A percentile compares a stretch with the other conserved stretches of the same genome.
phyloP scores from a whole-genome alignment of 1,140 invertebrate genomes.

The Macrobrachium rosenbergii region DNA sequence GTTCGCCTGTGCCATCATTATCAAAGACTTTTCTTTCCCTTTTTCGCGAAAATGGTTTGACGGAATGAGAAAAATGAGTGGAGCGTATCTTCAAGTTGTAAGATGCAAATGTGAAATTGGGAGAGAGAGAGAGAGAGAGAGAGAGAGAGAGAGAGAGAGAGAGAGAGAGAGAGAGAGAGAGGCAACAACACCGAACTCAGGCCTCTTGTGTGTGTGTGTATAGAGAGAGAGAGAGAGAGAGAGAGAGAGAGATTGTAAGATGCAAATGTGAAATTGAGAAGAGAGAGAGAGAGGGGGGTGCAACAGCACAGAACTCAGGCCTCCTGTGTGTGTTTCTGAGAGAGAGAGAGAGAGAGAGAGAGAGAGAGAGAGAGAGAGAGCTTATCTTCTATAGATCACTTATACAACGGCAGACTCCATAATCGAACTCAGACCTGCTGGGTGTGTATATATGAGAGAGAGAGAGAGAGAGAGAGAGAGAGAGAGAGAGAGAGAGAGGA shows the following conservation, averaged over 20 bases:
- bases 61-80: not conserved
- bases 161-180: slow-evolving; percentile 12
- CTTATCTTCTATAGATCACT: not conserved
- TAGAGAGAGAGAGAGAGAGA: slow-evolving; percentile 1
- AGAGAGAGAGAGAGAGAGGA: too few relatives aligned
- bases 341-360: not conserved
- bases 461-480: too few relatives aligned
- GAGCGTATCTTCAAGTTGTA: not conserved
- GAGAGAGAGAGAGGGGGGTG: not conserved
- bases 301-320: too few relatives aligned
- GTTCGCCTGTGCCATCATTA: too few relatives aligned
- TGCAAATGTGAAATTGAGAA: too few relatives aligned
- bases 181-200: too few relatives aligned
- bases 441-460: not conserved
- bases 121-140: not conserved
- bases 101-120: not conserved
- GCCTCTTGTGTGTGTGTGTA: too few relatives aligned
- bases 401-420: not conserved
- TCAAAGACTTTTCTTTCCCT: too few relatives aligned
- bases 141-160: slow-evolving; percentile 1
- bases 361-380: not conserved
- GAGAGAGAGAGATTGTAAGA: not conserved
- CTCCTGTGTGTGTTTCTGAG: too few relatives aligned
- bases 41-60: too few relatives aligned
- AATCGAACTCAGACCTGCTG: not conserved